Conservation (phyloP, 2,888 invertebrate genomes). For the Meiosimyza platycephala region DNA sequence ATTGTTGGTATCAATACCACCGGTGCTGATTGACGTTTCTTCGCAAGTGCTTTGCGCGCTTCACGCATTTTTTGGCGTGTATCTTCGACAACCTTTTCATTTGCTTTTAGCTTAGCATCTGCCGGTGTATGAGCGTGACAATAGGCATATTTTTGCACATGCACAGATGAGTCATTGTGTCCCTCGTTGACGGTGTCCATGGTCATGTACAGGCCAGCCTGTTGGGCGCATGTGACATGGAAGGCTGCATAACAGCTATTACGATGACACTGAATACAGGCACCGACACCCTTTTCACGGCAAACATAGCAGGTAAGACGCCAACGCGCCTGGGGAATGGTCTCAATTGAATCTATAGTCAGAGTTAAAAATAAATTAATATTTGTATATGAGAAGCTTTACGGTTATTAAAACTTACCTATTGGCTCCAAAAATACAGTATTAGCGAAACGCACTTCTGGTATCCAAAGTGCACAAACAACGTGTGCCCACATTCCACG, state of each 20-base stretch:
- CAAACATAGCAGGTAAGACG: conserved; percentile 97
- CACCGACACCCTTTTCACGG: conserved; percentile 91
- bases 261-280: conserved; percentile 98
- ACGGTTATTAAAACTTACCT: conserved; percentile 67
- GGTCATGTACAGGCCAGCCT: conserved; percentile 92
- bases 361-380: not conserved
- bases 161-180: conserved; percentile 77
- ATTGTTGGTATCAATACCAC: conserved; percentile 94
- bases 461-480: conserved; percentile 98
- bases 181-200: conserved; percentile 87
- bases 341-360: conserved; percentile 86
- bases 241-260: conserved; percentile 97
- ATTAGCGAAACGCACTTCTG: conserved; percentile 97
- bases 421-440: conserved; percentile 98
- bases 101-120: conserved; percentile 63
- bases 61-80: conserved; percentile 86
- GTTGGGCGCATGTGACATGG: conserved; percentile 99
- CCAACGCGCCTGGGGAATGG: conserved; percentile 96
- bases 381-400: not conserved
- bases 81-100: conserved; percentile 72
- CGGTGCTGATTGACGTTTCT: conserved; percentile 90
- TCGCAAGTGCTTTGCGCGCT: conserved; percentile 86
- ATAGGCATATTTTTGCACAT: conserved; percentile 95
- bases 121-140: conserved; percentile 89
- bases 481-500: conserved; percentile 97